Evolutionary conservation across 2,797 vertebrate genomes (phyloP).

Genomic region (Gymnothorax javanicus): DNA sequence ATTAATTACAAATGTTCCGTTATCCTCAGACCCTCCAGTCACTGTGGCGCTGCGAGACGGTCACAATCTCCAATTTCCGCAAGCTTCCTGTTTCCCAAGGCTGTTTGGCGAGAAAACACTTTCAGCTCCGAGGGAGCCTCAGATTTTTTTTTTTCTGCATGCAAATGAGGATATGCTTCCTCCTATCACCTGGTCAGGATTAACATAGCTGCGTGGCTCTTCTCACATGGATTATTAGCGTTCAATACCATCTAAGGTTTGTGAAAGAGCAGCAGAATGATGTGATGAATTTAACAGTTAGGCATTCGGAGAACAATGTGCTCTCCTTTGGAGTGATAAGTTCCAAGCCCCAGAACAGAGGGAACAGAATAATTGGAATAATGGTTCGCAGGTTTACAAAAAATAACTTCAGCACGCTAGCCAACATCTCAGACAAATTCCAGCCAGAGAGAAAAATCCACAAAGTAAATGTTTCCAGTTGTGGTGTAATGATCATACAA

Average conservation of each 20-base stretch:
- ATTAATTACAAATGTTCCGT: background rate
- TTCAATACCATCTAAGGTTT: constrained; percentile 9
- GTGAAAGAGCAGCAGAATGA: constrained; percentile 40
- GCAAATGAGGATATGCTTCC: constrained; percentile 34
- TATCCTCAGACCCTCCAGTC: background rate
- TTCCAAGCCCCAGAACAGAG: constrained; percentile 33
- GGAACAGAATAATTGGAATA: constrained; percentile 41
- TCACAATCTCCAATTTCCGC: background rate
- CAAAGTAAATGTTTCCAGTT: background rate
- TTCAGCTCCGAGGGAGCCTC: background rate
- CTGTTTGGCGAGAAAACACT: background rate
- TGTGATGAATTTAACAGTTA: constrained; percentile 34
- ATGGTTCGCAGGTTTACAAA: constrained; percentile 46
- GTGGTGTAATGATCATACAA: constrained; percentile 23
- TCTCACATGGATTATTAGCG: constrained; percentile 37
- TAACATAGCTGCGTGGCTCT: constrained; percentile 29
- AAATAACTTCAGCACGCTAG: background rate
- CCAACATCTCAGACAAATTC: background rate
- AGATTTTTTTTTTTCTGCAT: constrained; percentile 27
- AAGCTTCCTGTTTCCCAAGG: constrained; percentile 22
- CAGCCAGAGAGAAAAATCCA: background rate
- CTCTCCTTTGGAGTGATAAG: constrained; percentile 43
- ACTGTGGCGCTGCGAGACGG: background rate
- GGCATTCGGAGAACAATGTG: constrained; percentile 31
- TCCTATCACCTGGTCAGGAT: constrained; percentile 9